Evolutionary conservation across 2,888 invertebrate genomes (phyloP).

Genomic region (Amblyjoppa proteus): DNA sequence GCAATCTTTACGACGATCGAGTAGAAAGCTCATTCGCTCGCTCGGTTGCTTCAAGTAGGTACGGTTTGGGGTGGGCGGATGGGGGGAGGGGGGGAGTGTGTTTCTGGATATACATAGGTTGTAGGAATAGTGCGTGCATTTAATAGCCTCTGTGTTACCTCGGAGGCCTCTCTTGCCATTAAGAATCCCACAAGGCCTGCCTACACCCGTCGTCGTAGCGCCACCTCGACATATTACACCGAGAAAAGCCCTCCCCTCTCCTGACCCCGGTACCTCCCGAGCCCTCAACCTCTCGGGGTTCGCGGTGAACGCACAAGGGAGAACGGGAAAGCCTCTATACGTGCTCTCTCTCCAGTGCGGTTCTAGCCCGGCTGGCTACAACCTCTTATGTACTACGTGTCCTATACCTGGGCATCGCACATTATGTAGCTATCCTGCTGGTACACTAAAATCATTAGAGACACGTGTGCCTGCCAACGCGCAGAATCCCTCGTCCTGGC

Average conservation of each 20-base stretch:
- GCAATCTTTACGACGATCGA: constrained; percentile 46
- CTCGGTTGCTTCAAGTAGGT: constrained; percentile 8
- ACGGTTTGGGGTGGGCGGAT: background rate
- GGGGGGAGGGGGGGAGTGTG: background rate
- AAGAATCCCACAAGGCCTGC: constrained; percentile 83
- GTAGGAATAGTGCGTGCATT: constrained; percentile 74
- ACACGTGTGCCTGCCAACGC: constrained; percentile 81
- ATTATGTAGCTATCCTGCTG: constrained; percentile 71
- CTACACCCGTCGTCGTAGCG: constrained; percentile 59
- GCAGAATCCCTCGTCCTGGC: constrained; percentile 79
- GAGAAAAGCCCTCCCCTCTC: constrained; percentile 62
- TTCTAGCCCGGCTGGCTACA: constrained; percentile 76
- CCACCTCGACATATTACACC: constrained; percentile 64
- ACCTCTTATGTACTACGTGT: constrained; percentile 62
- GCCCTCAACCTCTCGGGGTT: constrained; percentile 41
- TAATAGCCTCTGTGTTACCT: constrained; percentile 82
- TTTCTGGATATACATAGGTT: constrained; percentile 49
- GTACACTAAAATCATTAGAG: constrained; percentile 84
- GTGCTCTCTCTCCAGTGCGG: constrained; percentile 68
- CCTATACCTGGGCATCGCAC: constrained; percentile 70
- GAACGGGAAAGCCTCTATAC: constrained; percentile 22
- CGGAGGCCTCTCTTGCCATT: constrained; percentile 81
- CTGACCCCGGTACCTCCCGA: constrained; percentile 58
- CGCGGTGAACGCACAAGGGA: constrained; percentile 43
- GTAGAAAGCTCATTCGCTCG: constrained; percentile 12